Conservation (phyloP, 2,888 invertebrate genomes). For the Cryptocephalus moraei region DNA sequence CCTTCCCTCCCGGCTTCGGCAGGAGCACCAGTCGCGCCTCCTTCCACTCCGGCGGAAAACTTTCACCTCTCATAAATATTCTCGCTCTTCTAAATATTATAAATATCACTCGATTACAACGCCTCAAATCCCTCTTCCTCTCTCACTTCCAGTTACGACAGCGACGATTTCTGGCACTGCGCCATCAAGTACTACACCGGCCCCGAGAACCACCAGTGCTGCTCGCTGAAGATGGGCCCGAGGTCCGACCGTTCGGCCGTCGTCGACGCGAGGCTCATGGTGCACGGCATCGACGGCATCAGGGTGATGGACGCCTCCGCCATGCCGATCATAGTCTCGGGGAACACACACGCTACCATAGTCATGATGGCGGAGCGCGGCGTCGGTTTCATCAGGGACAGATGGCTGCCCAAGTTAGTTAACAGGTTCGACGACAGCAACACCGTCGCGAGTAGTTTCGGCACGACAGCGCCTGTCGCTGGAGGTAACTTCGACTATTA, state of each 20-base stretch:
- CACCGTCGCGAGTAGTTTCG: not conserved
- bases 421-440: constrained; percentile 4
- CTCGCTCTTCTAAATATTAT: too few species aligned
- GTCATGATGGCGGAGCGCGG: constrained; percentile 38
- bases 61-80: too few species aligned
- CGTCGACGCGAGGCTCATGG: constrained; percentile 57
- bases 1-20: too few species aligned
- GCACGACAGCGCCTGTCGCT: not conserved
- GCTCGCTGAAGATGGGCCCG: constrained; percentile 77
- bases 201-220: constrained; percentile 75
- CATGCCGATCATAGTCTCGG: constrained; percentile 34
- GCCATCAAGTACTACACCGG: constrained; percentile 60
- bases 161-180: constrained; percentile 69
- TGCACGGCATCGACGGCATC: constrained; percentile 51
- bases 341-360: constrained; percentile 35
- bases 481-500: not conserved
- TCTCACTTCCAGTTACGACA: constrained; percentile 39
- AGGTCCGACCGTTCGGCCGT: constrained; percentile 59
- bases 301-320: constrained; percentile 41
- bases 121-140: too few species aligned
- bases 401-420: constrained; percentile 20
- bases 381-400: constrained; percentile 31
- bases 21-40: too few species aligned
- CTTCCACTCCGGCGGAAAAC: too few species aligned
- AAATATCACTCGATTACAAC: too few species aligned